Evolutionary conservation across 1,140 invertebrate genomes (phyloP).

Genomic region (Luehdorfia chinensis): DNA sequence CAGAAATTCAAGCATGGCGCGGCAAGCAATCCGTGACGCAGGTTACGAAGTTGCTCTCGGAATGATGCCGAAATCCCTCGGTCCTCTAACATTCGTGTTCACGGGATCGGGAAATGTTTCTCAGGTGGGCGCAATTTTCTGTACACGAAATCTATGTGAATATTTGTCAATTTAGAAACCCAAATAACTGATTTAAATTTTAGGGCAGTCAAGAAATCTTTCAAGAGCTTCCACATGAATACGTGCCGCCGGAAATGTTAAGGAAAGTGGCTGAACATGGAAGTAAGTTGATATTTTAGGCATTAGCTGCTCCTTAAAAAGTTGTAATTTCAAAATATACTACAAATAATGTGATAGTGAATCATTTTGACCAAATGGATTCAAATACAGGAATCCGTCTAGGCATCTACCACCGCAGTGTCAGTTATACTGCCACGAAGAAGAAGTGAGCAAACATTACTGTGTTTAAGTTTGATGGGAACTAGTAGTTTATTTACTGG

Average conservation of each 20-base stretch:
- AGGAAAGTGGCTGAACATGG: conserved; percentile 98
- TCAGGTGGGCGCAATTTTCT: conserved; percentile 78
- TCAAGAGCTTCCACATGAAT: conserved; percentile 97
- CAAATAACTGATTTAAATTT: not conserved
- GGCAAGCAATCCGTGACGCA: conserved; percentile 97
- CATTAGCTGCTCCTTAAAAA: not conserved
- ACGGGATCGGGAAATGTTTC: conserved; percentile 94
- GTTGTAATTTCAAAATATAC: too few relatives aligned
- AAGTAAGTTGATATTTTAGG: conserved; percentile 82
- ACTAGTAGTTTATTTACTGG: too few relatives aligned
- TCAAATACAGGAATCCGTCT: too few relatives aligned
- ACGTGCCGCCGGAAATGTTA: conserved; percentile 95
- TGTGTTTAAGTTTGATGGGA: too few relatives aligned
- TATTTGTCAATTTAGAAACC: not conserved
- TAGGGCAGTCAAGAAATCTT: conserved; percentile 98
- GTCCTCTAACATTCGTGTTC: conserved; percentile 98
- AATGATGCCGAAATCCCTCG: conserved; percentile 98
- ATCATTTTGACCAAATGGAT: too few relatives aligned
- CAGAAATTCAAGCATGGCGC: conserved; percentile 96
- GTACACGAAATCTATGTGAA: not conserved
- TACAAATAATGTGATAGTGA: too few relatives aligned
- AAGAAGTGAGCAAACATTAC: too few relatives aligned
- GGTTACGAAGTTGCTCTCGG: conserved; percentile 99
- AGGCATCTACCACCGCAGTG: too few relatives aligned
- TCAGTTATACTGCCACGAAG: too few relatives aligned